Percentiles rank a stretch among this genome's conserved stretches.
Evolutionary conservation across 1,140 invertebrate species (phyloP).

Genomic region (Drosophila melanica): DNA sequence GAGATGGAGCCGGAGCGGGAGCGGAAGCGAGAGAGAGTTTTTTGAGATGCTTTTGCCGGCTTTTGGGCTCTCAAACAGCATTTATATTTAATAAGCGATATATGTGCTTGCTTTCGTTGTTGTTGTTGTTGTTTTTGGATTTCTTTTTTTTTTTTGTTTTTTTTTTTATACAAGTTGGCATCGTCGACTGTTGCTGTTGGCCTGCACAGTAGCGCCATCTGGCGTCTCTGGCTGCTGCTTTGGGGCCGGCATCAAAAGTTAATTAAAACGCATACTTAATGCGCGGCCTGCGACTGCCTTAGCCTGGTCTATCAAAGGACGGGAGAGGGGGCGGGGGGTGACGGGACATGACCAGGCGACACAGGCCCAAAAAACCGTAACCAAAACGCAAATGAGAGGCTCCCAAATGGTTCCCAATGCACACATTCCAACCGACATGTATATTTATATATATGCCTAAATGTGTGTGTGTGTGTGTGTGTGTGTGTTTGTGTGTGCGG

Average conservation of each 20-base stretch:
- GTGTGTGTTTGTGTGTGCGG: conserved; percentile 30
- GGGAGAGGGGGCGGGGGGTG: not conserved
- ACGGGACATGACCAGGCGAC: conserved; percentile 22
- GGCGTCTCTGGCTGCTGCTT: conserved; percentile 8
- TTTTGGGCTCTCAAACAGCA: conserved; percentile 56
- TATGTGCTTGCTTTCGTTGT: conserved; percentile 1
- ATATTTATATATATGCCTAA: no score
- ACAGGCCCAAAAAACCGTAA: conserved; percentile 6
- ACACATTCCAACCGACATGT: conserved; percentile 16
- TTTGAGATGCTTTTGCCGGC: conserved; percentile 45
- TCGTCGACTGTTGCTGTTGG: conserved; percentile 17
- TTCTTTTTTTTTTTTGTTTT: conserved; percentile 10
- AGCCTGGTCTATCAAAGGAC: conserved; percentile 3
- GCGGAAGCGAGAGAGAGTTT: not conserved
- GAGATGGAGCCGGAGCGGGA: not conserved
- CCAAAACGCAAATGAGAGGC: conserved; percentile 15
- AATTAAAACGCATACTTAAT: conserved; percentile 77
- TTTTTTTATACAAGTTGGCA: conserved; percentile 10
- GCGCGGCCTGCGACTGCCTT: conserved; percentile 31
- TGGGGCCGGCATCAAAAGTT: conserved; percentile 66
- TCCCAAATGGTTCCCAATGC: conserved; percentile 30
- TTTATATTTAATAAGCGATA: conserved; percentile 54
- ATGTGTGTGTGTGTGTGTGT: conserved; percentile 11
- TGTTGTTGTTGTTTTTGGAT: not conserved
- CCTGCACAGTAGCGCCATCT: conserved; percentile 30